Evolutionary conservation across 2,888 invertebrate species (phyloP).

Genomic region (Tuberolachnus salignus): DNA sequence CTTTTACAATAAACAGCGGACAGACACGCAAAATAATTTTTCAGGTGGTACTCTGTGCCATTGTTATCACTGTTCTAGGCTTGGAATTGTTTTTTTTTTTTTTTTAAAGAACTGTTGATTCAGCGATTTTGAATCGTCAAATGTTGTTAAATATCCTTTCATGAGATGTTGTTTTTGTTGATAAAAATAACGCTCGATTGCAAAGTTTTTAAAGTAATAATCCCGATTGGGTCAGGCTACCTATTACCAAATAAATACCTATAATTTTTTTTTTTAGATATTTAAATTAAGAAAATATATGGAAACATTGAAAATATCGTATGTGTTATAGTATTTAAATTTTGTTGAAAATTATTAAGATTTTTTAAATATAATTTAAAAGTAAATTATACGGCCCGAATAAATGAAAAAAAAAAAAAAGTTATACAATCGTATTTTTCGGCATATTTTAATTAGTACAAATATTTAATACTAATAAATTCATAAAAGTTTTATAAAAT

Average conservation of each 20-base stretch:
- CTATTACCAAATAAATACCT: too few species aligned
- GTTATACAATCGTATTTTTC: background rate
- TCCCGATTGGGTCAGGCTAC: too few species aligned
- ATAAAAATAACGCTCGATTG: background rate
- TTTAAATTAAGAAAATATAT: too few species aligned
- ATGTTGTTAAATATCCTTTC: background rate
- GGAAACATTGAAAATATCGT: background rate
- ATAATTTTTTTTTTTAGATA: too few species aligned
- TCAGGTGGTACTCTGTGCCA: background rate
- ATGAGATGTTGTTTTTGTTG: background rate
- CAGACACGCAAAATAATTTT: background rate
- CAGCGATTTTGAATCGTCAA: background rate
- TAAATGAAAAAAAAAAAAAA: too few species aligned
- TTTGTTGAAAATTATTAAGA: too few species aligned
- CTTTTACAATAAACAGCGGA: background rate
- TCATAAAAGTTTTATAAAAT: too few species aligned
- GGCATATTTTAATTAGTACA: background rate
- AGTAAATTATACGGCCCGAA: too few species aligned
- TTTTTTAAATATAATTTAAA: too few species aligned
- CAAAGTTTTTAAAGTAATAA: background rate
- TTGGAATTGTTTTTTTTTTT: constrained; percentile 1
- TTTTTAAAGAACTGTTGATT: background rate
- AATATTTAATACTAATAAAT: background rate
- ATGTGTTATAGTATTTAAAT: too few species aligned
- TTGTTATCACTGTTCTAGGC: background rate